Percentiles rank a stretch among this genome's conserved stretches.
These are phyloP conservation scores for Moxostoma hubbsi DNA, from an alignment of 2,797 vertebrate species.

Conservation along the genomic window DNA sequence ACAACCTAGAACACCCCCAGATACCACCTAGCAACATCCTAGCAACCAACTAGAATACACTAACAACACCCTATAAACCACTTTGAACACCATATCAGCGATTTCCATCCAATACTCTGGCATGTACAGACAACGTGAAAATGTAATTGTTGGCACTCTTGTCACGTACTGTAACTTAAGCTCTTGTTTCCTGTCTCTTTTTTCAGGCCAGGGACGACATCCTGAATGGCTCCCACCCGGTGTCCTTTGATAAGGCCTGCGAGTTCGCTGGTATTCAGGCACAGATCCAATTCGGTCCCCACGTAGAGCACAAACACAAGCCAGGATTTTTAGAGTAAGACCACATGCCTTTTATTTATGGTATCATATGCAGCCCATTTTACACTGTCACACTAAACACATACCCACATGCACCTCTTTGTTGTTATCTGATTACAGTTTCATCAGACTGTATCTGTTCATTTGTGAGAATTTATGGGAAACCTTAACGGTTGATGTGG, in stretches of 20 bases:
- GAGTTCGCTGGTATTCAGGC: conserved; percentile 98
- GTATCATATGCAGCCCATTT: conserved; percentile 16
- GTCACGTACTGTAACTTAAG: neutral
- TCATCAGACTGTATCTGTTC: neutral
- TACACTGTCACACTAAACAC: neutral
- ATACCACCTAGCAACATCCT: too few relatives aligned
- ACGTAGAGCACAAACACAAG: conserved; percentile 98
- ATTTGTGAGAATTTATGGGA: conserved; percentile 35
- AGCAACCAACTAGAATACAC: too few relatives aligned
- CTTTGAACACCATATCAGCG: too few relatives aligned
- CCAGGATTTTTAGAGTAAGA: conserved; percentile 98
- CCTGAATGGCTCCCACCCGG: conserved; percentile 96
- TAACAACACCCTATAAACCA: too few relatives aligned
- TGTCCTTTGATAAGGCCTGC: conserved; percentile 98
- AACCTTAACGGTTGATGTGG: conserved; percentile 51
- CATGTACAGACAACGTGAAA: neutral
- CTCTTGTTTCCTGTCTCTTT: conserved; percentile 34
- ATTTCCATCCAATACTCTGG: neutral
- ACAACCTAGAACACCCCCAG: too few relatives aligned
- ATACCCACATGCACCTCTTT: conserved; percentile 35
- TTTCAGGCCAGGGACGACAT: conserved; percentile 96
- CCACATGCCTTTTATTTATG: conserved; percentile 46
- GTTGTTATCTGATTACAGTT: conserved; percentile 69
- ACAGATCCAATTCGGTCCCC: conserved; percentile 98
- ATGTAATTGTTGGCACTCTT: conserved; percentile 20